Percentiles rank a stretch among this genome's conserved stretches.
These are phyloP conservation scores for Laterallus jamaicensis DNA, from an alignment of 2,113 vertebrate genomes.

Conservation along the genomic window DNA sequence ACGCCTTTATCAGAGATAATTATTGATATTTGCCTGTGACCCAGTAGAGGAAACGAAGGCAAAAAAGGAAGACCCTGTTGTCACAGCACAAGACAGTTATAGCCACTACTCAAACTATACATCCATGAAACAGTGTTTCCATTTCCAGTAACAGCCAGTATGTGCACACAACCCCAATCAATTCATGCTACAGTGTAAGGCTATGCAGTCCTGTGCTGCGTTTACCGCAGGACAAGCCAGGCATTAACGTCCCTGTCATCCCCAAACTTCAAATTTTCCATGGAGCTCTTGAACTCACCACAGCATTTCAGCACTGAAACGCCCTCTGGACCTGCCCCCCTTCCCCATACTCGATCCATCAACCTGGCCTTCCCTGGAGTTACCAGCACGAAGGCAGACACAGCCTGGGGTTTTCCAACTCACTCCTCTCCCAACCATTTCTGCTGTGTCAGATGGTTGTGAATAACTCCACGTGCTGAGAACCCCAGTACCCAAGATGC, in stretches of 20 bases:
- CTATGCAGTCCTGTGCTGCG: not conserved
- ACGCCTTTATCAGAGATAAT: not conserved
- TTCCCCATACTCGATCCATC: not conserved
- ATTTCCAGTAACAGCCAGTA: not conserved
- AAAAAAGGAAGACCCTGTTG: not conserved
- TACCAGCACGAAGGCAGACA: not conserved
- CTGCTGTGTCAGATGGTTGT: not conserved
- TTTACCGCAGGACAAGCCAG: not conserved
- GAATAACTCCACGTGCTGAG: not conserved
- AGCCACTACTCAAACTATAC: not conserved
- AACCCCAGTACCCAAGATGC: not conserved
- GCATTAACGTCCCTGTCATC: not conserved
- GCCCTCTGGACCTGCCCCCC: not conserved
- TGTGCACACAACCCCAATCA: not conserved
- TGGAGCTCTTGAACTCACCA: not conserved
- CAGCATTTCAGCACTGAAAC: not conserved
- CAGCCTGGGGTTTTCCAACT: not conserved
- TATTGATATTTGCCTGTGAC: not conserved
- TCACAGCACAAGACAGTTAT: not conserved
- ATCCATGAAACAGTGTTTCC: not conserved
- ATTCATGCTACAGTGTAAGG: not conserved
- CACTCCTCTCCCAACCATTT: not conserved
- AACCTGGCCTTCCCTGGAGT: not conserved
- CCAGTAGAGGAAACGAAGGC: not conserved
- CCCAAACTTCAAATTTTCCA: not conserved